phyloP scores from a whole-genome alignment of 2,113 vertebrate species.

The Sceloporus undulatus region DNA sequence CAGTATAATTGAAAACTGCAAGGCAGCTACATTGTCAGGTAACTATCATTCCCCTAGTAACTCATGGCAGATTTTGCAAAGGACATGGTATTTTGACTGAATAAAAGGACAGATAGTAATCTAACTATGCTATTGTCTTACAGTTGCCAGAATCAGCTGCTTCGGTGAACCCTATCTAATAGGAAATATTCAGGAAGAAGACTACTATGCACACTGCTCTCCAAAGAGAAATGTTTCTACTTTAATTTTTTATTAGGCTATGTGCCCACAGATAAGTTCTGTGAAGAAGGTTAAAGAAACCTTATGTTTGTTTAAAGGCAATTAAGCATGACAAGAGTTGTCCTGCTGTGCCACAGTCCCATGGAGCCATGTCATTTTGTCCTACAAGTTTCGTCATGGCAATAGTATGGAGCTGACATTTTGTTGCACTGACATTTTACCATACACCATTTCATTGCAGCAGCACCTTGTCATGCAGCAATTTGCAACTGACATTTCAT shows the following conservation, averaged over 20 bases:
- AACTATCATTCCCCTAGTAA: conserved; percentile 59
- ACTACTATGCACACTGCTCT: conserved; percentile 38
- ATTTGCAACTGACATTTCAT: conserved; percentile 61
- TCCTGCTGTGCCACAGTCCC: neutral
- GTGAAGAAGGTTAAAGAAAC: conserved; percentile 17
- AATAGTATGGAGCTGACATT: conserved; percentile 44
- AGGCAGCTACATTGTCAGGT: conserved; percentile 60
- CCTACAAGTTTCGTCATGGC: conserved; percentile 30
- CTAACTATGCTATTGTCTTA: conserved; percentile 63
- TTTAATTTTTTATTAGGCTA: conserved; percentile 41
- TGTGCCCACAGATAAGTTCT: conserved; percentile 15
- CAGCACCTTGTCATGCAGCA: conserved; percentile 29
- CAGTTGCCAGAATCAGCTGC: conserved; percentile 58
- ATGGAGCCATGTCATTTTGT: conserved; percentile 13
- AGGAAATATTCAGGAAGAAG: conserved; percentile 60
- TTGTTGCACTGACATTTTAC: conserved; percentile 32
- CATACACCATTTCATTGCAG: conserved; percentile 37
- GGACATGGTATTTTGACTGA: conserved; percentile 46
- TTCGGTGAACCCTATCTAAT: conserved; percentile 40
- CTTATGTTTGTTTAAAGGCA: conserved; percentile 52
- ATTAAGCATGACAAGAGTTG: conserved; percentile 26
- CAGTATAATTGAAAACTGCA: conserved; percentile 59
- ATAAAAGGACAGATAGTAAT: conserved; percentile 36
- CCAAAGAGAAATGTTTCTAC: conserved; percentile 21
- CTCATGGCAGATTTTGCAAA: conserved; percentile 58